These are phyloP conservation scores for Trichogramma evanescens DNA, from an alignment of 2,888 invertebrate species.

Conservation along the genomic window DNA sequence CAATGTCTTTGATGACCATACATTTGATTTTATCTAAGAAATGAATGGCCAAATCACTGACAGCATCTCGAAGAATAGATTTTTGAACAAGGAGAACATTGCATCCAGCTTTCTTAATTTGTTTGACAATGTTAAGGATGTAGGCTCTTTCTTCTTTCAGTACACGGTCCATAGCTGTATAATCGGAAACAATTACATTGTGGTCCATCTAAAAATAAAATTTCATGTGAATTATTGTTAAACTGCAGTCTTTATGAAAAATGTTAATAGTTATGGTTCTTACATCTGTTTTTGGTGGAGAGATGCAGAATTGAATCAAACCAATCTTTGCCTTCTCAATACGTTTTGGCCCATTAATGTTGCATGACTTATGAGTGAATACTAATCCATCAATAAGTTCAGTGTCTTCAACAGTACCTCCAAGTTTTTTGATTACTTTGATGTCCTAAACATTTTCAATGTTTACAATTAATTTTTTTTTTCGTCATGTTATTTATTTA, in stretches of 20 bases:
- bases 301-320: slow-evolving; percentile 98
- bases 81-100: slow-evolving; percentile 91
- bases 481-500: background rate
- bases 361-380: slow-evolving; percentile 81
- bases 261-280: slow-evolving; percentile 34
- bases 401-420: slow-evolving; percentile 96
- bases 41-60: slow-evolving; percentile 94
- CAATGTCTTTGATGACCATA: slow-evolving; percentile 95
- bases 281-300: slow-evolving; percentile 97
- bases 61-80: slow-evolving; percentile 80
- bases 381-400: slow-evolving; percentile 93
- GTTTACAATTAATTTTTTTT: background rate
- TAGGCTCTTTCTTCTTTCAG: slow-evolving; percentile 95
- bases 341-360: slow-evolving; percentile 84
- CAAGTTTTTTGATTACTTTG: slow-evolving; percentile 92
- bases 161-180: slow-evolving; percentile 99
- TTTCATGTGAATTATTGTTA: background rate
- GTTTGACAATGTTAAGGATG: slow-evolving; percentile 96
- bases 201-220: slow-evolving; percentile 73
- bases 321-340: slow-evolving; percentile 98
- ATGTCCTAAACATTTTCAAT: slow-evolving; percentile 59
- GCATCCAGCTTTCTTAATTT: slow-evolving; percentile 97
- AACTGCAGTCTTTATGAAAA: background rate
- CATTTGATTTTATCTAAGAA: slow-evolving; percentile 98
- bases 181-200: slow-evolving; percentile 93